phyloP scores from a whole-genome alignment of 1,140 invertebrate genomes.

The Caenorhabditis tropicalis region DNA sequence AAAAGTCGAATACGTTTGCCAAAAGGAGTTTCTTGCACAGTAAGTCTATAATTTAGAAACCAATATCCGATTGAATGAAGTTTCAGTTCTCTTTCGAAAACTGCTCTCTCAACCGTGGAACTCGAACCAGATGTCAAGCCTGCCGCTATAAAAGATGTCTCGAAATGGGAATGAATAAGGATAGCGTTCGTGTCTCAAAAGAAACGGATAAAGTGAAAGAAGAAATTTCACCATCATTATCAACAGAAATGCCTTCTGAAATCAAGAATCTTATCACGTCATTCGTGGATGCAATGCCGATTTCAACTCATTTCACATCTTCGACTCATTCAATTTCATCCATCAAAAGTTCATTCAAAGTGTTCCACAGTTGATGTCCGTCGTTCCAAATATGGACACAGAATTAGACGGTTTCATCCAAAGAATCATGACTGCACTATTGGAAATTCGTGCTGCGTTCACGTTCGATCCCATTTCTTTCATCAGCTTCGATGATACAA shows the following conservation, averaged over 20 bases:
- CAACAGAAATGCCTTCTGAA: background rate
- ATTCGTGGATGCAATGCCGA: background rate
- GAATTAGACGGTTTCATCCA: background rate
- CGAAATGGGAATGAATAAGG: background rate
- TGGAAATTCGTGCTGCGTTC: constrained; percentile 3
- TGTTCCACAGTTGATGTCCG: background rate
- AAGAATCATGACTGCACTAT: background rate
- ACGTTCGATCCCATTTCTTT: background rate
- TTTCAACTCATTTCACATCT: background rate
- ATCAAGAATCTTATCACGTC: background rate
- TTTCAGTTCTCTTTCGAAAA: background rate
- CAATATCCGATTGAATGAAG: background rate
- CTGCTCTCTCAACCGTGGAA: background rate
- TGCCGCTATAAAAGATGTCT: background rate
- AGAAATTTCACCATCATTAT: background rate
- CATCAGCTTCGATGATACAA: background rate
- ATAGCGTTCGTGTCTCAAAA: background rate
- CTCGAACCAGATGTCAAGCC: background rate
- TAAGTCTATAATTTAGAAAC: background rate
- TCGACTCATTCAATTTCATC: background rate
- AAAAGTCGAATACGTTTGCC: background rate
- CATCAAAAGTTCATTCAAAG: background rate
- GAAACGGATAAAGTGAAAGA: background rate
- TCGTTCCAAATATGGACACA: background rate
- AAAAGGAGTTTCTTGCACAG: background rate